These are phyloP conservation scores for Tachysurus fulvidraco DNA, from an alignment of 2,113 vertebrate genomes.

Conservation along the genomic window DNA sequence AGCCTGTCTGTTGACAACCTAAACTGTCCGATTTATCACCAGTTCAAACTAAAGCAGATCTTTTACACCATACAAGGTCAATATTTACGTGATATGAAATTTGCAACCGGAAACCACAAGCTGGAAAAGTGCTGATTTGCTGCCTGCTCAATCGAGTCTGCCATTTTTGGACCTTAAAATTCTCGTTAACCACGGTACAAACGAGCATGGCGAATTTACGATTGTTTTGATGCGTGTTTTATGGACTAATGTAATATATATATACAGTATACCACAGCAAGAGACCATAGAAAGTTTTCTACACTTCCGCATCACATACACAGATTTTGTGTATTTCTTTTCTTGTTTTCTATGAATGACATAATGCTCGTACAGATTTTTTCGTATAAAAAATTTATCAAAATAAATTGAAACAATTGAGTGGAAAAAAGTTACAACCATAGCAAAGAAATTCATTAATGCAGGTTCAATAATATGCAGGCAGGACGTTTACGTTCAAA, in stretches of 20 bases:
- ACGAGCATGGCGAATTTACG: background rate
- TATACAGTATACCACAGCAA: background rate
- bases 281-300: too few species aligned
- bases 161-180: conserved; percentile 19
- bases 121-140: background rate
- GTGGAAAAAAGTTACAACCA: background rate
- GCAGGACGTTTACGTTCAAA: background rate
- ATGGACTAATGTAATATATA: conserved; percentile 1
- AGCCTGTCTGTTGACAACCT: background rate
- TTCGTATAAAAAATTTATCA: background rate
- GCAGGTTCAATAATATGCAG: background rate
- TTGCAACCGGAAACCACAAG: background rate
- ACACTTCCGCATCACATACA: background rate
- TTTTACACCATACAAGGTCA: background rate
- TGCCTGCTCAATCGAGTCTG: background rate
- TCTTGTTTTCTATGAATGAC: background rate
- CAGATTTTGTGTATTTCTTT: background rate
- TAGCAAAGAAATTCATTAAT: background rate
- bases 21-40: background rate
- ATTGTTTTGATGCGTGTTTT: background rate
- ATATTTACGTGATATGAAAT: background rate
- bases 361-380: background rate
- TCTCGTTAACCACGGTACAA: conserved; percentile 1
- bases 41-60: background rate
- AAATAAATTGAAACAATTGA: too few species aligned